Evolutionary conservation across 2,888 invertebrate species (phyloP), one percentile per base, ranked within the genome.

Genomic region (Aradus depressus): DNA sequence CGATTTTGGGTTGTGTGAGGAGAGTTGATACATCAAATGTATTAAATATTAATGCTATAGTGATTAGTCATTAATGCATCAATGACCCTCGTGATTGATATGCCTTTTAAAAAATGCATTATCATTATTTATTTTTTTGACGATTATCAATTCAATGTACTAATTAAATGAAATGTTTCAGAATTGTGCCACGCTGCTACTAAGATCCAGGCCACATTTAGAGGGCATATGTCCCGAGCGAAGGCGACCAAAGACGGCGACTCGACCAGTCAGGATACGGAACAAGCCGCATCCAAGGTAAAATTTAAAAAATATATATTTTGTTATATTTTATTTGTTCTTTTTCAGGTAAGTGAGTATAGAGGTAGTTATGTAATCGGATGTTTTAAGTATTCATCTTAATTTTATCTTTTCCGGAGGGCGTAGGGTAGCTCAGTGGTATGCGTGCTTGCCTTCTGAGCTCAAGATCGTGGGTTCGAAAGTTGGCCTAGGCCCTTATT

Each of bases 131-230:
- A 44, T 44, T 28, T 35, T 35, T 35, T 10, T 5, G 6, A 10
- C 6, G 14, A 6, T 35, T 35, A 35, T 35, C 16, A 14, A 10
- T 35, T 14, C 6, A 35, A 35, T 35, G 14, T 35, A 6, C 6
- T 35, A 35, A 10, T 35, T 10, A 35, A 35, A 10, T 28, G 10
- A 39, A 18, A 19, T 23, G 14, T 58, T 54, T 18, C 75, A 87
- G 88, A 87, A 62, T 72, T 88, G 59, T 82, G 82, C 67, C 72
- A 79, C 68, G 88, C 88, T 3, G 91, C 90, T 28, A 83, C 85
- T 44, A 90, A 88, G 75, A 91, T 91, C 67, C 90, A 91, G 69
- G 89, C 90, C 5, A 86, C 87, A 16, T 91, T 90, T 49, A 56
- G 61, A 42, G 58, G 59, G 6, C 58, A 58, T 39, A 54, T 57